Percentiles rank a stretch among this genome's conserved stretches.
phyloP scores from a whole-genome alignment of 2,888 invertebrate species.

The Trissolcus brochymenae region DNA sequence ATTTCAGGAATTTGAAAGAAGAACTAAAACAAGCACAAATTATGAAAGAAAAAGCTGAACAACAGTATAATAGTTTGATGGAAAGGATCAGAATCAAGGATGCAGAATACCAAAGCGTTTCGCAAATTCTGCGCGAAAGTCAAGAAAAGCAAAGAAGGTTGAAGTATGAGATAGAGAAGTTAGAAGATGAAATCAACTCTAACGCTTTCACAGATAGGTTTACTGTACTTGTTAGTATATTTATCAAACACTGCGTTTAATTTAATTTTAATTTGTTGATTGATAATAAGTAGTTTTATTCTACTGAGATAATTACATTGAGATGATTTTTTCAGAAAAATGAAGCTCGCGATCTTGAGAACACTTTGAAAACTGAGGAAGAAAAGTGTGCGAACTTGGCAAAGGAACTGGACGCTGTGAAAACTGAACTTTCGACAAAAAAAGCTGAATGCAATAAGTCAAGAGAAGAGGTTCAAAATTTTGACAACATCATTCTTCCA shows the following conservation, averaged over 20 bases:
- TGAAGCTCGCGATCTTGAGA: slow-evolving; percentile 26
- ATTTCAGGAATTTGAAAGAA: slow-evolving; percentile 64
- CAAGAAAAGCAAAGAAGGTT: slow-evolving; percentile 54
- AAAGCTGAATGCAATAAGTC: slow-evolving; percentile 19
- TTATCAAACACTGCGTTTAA: background rate
- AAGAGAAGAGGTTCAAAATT: slow-evolving; percentile 15
- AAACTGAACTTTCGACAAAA: slow-evolving; percentile 6
- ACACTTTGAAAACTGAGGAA: slow-evolving; percentile 13
- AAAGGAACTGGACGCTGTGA: slow-evolving; percentile 7
- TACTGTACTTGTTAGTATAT: slow-evolving; percentile 59
- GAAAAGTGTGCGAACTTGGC: slow-evolving; percentile 1
- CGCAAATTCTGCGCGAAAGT: slow-evolving; percentile 59
- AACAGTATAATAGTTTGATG: slow-evolving; percentile 43
- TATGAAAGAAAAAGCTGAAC: slow-evolving; percentile 47
- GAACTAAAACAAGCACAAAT: slow-evolving; percentile 61
- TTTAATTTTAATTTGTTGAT: background rate
- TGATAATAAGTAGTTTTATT: background rate
- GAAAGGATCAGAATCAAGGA: slow-evolving; percentile 61
- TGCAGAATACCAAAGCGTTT: slow-evolving; percentile 59
- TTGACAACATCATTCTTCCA: slow-evolving; percentile 18
- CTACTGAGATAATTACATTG: too few relatives aligned
- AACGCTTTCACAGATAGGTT: slow-evolving; percentile 56
- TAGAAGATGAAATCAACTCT: slow-evolving; percentile 63
- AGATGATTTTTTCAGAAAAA: slow-evolving; percentile 11
- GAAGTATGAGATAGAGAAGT: slow-evolving; percentile 61